Evolutionary conservation across 2,888 invertebrate genomes (phyloP), one percentile per base, ranked within the genome.

Genomic region (Diadegma fenestrale): DNA sequence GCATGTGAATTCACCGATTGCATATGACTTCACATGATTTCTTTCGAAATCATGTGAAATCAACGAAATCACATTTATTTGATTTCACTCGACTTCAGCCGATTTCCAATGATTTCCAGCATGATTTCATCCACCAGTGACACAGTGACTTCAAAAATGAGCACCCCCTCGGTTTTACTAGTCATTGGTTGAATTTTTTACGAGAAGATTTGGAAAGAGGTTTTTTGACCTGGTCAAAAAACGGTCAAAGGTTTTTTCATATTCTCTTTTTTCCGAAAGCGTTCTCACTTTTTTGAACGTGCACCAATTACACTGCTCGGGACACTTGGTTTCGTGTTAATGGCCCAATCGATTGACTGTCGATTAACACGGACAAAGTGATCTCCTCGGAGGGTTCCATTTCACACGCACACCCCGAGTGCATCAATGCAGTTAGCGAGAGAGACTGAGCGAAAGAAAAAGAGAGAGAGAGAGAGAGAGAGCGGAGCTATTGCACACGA

Each of bases 351-450:
- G 90, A 82, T 79, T 79, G 82, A 73, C 78, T 82, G 83, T 86
- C 87, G 88, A 91, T 91, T 91, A 90, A 86, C 78, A 82, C 71
- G 80, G 85, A 81, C 84, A 80, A 86, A 85, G 83, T 84, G 80
- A 88, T 87, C 79, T 77, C 80, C 80, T 71, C 81, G 68, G 71
- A 81, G 80, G 84, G 76, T 71, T 61, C 30, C 51, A 45, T 78
- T 48, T 37, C 41, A 48, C 76, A 63, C 63, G 78, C 68, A 63
- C 71, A 51, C 48, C 30, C 37, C 22, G 26, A 63, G 61, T 79
- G 26, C 41, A 71, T 79, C 51, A 61, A 48, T 19, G 43, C 22
- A 68, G 54, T 43, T 26, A 41, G 61, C 33, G 58, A 43, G 61
- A 22, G 30, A 68, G 19, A 33, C 33, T 33, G 33, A 33, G 63